Evolutionary conservation across 1,140 invertebrate genomes (phyloP).

Genomic region (Bicyclus anynana): DNA sequence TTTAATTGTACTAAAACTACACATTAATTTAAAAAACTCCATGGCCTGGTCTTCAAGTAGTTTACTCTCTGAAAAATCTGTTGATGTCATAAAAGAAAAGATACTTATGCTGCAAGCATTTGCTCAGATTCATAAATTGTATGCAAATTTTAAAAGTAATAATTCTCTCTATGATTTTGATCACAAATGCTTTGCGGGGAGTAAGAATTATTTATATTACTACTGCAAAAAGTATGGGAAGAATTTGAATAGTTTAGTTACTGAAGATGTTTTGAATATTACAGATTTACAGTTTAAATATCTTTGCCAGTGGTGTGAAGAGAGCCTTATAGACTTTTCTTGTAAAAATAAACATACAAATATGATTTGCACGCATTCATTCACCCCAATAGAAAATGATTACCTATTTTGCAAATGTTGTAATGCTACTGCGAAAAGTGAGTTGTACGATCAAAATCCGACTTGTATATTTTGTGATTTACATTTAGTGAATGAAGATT

Average conservation of each 20-base stretch:
- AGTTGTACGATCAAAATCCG: constrained; percentile 37
- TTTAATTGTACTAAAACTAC: constrained; percentile 41
- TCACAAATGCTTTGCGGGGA: constrained; percentile 35
- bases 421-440: constrained; percentile 32
- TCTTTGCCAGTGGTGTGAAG: constrained; percentile 54
- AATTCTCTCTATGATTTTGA: constrained; percentile 28
- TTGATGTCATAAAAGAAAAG: constrained; percentile 43
- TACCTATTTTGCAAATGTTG: constrained; percentile 54
- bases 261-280: constrained; percentile 24
- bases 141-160: constrained; percentile 27
- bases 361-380: constrained; percentile 53
- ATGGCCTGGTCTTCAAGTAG: constrained; percentile 4
- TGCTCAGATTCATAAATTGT: constrained; percentile 30
- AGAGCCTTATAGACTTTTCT: constrained; percentile 40
- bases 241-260: constrained; percentile 22
- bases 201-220: constrained; percentile 45
- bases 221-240: constrained; percentile 44
- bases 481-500: constrained; percentile 31
- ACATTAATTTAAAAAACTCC: constrained; percentile 32
- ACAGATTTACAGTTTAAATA: constrained; percentile 28
- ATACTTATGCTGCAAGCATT: constrained; percentile 45
- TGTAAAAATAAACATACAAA: constrained; percentile 50
- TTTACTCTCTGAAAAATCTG: constrained; percentile 43
- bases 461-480: constrained; percentile 60
- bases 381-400: constrained; percentile 46